Percentiles rank a stretch among this genome's conserved stretches.
Conservation (phyloP, 2,113 vertebrate genomes). For the Falco punctatus region DNA sequence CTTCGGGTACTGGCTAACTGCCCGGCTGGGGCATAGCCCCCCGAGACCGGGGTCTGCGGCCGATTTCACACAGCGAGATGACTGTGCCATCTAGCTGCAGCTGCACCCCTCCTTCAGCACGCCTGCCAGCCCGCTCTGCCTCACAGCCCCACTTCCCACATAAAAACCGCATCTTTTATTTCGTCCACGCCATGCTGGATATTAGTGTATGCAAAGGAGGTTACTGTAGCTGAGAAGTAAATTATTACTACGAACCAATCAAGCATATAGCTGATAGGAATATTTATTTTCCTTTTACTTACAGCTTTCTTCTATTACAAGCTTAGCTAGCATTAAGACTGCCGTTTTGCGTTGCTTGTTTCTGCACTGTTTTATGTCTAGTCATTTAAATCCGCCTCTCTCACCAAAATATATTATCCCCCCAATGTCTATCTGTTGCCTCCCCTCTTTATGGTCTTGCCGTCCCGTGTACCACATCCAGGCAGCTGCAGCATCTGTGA, state of each 20-base stretch:
- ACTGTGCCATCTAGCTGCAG: slow-evolving; percentile 15
- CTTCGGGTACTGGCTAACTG: rapidly evolving
- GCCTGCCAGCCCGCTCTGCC: rapidly evolving
- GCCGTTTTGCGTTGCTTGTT: neutral
- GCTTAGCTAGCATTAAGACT: neutral
- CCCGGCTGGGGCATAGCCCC: neutral
- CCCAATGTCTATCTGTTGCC: rapidly evolving
- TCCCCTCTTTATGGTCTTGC: neutral
- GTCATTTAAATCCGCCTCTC: neutral
- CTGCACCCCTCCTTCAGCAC: rapidly evolving
- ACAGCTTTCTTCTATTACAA: neutral
- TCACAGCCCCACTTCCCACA: neutral
- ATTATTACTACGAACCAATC: neutral
- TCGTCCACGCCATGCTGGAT: neutral
- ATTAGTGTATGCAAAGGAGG: neutral
- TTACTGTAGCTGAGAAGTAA: neutral
- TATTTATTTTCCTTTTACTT: neutral
- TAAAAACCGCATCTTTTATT: neutral
- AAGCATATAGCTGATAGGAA: neutral
- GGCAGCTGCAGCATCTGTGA: neutral
- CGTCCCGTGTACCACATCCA: rapidly evolving
- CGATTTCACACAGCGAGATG: rapidly evolving
- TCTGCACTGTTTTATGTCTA: neutral
- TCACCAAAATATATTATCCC: neutral
- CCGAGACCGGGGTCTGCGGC: neutral